Evolutionary conservation across 2,113 vertebrate genomes (phyloP).

Genomic region (Scalopus aquaticus): DNA sequence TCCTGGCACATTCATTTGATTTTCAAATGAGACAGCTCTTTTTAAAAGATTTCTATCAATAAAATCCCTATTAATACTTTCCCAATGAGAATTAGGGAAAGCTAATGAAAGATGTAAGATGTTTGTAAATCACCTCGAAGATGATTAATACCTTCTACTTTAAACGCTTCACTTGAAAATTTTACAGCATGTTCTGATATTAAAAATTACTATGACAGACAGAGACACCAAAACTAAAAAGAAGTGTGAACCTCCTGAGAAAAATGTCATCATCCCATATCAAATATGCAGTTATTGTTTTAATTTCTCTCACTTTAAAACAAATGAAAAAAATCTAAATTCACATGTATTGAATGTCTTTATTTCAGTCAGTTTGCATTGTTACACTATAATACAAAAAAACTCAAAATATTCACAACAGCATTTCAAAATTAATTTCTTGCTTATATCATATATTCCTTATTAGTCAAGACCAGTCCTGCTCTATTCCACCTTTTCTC

Average conservation of each 20-base stretch:
- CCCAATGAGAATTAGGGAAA: neutral
- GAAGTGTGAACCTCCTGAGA: neutral
- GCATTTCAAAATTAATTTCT: neutral
- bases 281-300: neutral
- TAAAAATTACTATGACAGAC: neutral
- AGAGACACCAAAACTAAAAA: neutral
- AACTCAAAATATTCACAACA: neutral
- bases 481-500: neutral
- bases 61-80: slow-evolving; percentile 18
- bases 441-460: neutral
- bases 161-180: neutral
- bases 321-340: neutral
- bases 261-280: neutral
- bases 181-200: neutral
- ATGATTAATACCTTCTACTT: slow-evolving; percentile 11
- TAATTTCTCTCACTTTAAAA: neutral
- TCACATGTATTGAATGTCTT: neutral
- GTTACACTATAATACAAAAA: neutral
- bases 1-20: slow-evolving; percentile 34
- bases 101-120: neutral
- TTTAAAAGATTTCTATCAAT: slow-evolving; percentile 42
- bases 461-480: rapidly evolving
- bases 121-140: slow-evolving; percentile 44
- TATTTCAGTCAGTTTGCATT: neutral
- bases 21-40: slow-evolving; percentile 21